Base-by-base conservation (phyloP, 2,113 vertebrate genomes). In the Galeopterus variegatus region DNA sequence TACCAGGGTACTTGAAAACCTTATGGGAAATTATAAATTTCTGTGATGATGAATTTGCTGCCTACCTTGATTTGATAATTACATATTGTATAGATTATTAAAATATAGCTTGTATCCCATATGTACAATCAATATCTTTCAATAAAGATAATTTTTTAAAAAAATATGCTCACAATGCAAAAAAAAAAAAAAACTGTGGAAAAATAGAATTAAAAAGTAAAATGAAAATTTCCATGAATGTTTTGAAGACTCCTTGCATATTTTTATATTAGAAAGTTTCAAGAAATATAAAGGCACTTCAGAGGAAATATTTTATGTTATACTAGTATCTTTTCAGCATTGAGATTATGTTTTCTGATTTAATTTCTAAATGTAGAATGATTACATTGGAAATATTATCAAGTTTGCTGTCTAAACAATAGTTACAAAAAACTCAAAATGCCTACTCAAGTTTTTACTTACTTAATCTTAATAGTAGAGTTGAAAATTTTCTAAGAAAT, bases 401-500 rank as follows among this genome's bases (percentile, higher is more conserved):
- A 84, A 8, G 24, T 90, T 65, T 82, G 1, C 5, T 64, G 1
- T 69, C 23, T 69, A 31, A 36, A 85, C 64, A 76, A 50, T 50
- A 54, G 41, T 77, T n/a, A 17, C 1, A 60, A n/a, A 48, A 79
- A 69, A 50, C 5, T 15, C 12, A 26, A 86, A 72, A 48, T 73
- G 3, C 2, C 4, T 64, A 84, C 80, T 77, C 18, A 80, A 28
- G 76, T 45, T 80, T 88, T 1, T 64, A 52, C n/a, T 70, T 81
- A 77, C 28, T 87, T 90, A 67, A 93, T 90, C 17, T 48, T 79
- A 69, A 95, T 33, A 28, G 6, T 14, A 64, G 17, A 84, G 8
- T n/a, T 95, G 13, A 41, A 81, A 77, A 62, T 79, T 88, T 60
- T 81, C 14, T 93, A 85, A 52, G 9, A 67, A 70, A n/a, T 76